Base-by-base conservation (phyloP, 2,797 vertebrate species). In the Aselliscus stoliczkanus region DNA sequence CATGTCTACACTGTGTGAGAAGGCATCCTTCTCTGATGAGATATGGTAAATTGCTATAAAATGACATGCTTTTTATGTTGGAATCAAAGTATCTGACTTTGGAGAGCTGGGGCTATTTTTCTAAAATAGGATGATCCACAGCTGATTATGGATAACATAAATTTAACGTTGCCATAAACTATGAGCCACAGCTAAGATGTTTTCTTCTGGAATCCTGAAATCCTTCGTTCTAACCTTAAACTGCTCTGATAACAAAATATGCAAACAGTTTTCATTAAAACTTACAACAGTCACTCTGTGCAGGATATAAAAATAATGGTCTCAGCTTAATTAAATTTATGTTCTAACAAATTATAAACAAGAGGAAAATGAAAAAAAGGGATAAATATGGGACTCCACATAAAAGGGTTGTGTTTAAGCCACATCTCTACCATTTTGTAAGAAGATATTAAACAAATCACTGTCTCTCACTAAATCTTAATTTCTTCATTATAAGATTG, bases 61-160 rank as follows among this genome's bases (percentile, higher is more conserved):
- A 76, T 8, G 1, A 4, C 25, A 29, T 37, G 18, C 6, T 95
- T 80, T 91, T 95, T 67, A 91, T n/a, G 58, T 62, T 94, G 64
- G 88, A 70, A 62, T 96, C 14, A 80, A 96, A 37, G 1, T 62
- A 69, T 62, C 62, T 81, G 52, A 88, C 21, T 90, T 97, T 92
- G 64, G 93, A 95, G 20, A 88, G 23, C 2, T 4, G 7, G 25
- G 0, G 15, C 42, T n/a, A 64, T 69, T 95, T 76, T 86, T 90
- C 77, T 95, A 44, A 88, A 92, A 6, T 42, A n/a, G 37, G 21
- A 94, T 56, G 21, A 94, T 56, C 20, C 64, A 81, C 31, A 73
- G 60, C 62, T 90, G 80, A 76, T 56, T 87, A 18, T 37, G 39
- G 5, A 60, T 42, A 60, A 1, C 17, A 54, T 58, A 67, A 73